These are phyloP conservation scores for Diplosoma virens DNA, from an alignment of 23 tunicate species.

Conservation along the genomic window DNA sequence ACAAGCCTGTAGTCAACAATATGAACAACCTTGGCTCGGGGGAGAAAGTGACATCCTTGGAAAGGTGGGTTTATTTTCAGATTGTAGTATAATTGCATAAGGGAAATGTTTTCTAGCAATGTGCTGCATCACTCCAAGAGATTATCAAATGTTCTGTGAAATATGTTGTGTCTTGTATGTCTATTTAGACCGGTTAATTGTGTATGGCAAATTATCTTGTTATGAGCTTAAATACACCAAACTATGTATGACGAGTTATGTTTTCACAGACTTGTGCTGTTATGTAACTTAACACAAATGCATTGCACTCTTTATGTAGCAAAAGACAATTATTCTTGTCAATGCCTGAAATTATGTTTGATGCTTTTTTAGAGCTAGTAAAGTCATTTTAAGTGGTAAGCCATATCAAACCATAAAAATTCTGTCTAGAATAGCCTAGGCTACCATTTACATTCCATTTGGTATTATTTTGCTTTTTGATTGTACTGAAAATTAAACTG, in stretches of 20 bases:
- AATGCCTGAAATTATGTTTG: background rate
- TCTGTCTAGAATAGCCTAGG: background rate
- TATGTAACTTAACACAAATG: background rate
- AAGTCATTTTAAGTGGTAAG: background rate
- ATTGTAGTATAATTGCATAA: background rate
- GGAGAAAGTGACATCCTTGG: slow-evolving; percentile 26
- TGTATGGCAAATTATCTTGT: background rate
- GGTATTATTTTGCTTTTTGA: background rate
- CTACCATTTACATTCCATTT: background rate
- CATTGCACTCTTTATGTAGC: background rate
- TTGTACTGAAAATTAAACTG: too few relatives aligned
- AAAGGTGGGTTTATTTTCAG: slow-evolving; percentile 19
- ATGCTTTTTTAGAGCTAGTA: background rate
- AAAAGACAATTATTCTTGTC: background rate
- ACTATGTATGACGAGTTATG: background rate
- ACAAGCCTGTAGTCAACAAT: slow-evolving; percentile 51
- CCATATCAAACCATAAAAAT: background rate
- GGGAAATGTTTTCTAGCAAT: background rate
- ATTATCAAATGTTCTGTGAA: background rate
- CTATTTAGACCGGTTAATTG: background rate
- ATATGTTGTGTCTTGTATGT: too few relatives aligned
- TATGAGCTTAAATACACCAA: background rate
- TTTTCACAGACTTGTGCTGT: too few relatives aligned
- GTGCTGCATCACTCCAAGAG: background rate
- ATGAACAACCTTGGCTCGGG: slow-evolving; percentile 51